These are phyloP conservation scores for Drosophila suboccidentalis DNA, from an alignment of 2,888 invertebrate genomes.

Conservation along the genomic window DNA sequence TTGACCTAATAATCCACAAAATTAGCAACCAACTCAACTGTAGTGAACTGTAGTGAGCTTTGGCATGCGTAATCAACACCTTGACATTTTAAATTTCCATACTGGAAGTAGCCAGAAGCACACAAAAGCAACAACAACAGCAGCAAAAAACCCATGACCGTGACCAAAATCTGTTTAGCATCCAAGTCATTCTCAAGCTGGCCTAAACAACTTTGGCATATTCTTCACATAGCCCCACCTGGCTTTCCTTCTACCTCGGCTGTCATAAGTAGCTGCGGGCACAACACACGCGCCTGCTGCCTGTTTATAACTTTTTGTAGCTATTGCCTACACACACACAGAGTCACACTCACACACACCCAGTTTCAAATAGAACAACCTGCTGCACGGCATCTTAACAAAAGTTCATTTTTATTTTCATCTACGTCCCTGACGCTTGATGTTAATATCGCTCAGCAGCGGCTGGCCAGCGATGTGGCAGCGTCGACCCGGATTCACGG, in stretches of 20 bases:
- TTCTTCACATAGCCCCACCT: neutral
- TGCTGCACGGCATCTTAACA: slow-evolving; percentile 40
- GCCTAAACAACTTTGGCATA: slow-evolving; percentile 31
- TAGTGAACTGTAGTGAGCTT: slow-evolving; percentile 34
- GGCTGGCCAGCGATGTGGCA: slow-evolving; percentile 39
- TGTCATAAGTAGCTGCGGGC: slow-evolving; percentile 58
- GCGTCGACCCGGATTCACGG: slow-evolving; percentile 23
- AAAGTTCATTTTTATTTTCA: slow-evolving; percentile 71
- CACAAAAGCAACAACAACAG: neutral
- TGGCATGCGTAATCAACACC: slow-evolving; percentile 62
- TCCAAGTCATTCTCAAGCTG: slow-evolving; percentile 36
- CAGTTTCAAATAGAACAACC: slow-evolving; percentile 22
- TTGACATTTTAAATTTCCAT: slow-evolving; percentile 47
- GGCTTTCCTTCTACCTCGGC: neutral
- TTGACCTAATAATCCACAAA: slow-evolving; percentile 53
- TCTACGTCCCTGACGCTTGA: slow-evolving; percentile 61
- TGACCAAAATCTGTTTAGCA: slow-evolving; percentile 65
- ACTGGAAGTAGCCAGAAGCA: slow-evolving; percentile 1
- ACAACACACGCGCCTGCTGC: slow-evolving; percentile 54
- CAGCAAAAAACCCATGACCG: slow-evolving; percentile 27
- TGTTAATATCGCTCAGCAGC: slow-evolving; percentile 73
- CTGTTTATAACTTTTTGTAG: slow-evolving; percentile 47
- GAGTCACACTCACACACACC: slow-evolving; percentile 26
- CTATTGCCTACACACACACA: slow-evolving; percentile 29
- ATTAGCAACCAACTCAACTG: slow-evolving; percentile 15